Evolutionary conservation across 2,888 invertebrate genomes (phyloP), one percentile per base, ranked within the genome.

Genomic region (Operophtera brumata): DNA sequence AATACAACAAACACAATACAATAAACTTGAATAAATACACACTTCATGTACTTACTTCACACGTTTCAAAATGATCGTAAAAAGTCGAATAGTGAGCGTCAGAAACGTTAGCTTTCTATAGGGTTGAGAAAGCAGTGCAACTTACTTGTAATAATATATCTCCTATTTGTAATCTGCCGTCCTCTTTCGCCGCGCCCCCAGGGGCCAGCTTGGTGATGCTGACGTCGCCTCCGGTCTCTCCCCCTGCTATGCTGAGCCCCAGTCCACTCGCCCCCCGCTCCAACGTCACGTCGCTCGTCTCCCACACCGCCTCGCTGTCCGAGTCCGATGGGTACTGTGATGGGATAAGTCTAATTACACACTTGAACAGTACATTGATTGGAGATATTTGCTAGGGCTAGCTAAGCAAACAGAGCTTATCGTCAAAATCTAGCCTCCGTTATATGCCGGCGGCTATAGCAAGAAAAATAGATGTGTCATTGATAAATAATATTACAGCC

Each of bases 231-330:
- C 97, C 97, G 66, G 96, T 96, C 87, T 99, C 99, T 36, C 99
- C 99, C 49, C 99, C 99, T 64, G 99, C 99, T 91, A 99, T 99
- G 79, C 98, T 98, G 85, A 99, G 97, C 7, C 99, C 99, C 64
- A 99, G 93, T 6, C 99, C 99, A 45, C 96, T 95, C 48, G 94
- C 93, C 43, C 94, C 94, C 67, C 98, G 92, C 86, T 98, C 98
- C 84, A 98, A 89, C 55, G 94, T 93, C 75, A 98, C 97, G 83
- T 98, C 97, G 84, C 96, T 96, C 81, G 95, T 96, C 82, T 96
- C 95, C 97, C 97, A 98, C 63, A 94, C 95, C 67, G 95, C 95
- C 73, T 95, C 95, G 66, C 69, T 82, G 66, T 90, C 89, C 12
- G 83, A 77, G 55, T 88, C 88, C 42, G 82, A 73, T 54, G 81